phyloP scores from a whole-genome alignment of 1,140 invertebrate genomes.

The Drosophila funebris region DNA sequence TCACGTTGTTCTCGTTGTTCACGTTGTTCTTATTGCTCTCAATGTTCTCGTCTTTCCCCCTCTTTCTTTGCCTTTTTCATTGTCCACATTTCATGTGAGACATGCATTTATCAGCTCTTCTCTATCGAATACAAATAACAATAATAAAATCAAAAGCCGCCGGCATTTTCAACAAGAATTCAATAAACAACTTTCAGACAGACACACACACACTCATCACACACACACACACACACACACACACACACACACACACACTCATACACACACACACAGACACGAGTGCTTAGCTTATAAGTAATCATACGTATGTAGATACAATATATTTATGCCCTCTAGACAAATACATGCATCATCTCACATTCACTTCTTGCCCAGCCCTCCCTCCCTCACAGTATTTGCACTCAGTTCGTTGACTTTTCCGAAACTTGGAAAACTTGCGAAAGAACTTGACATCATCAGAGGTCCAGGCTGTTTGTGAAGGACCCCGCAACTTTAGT shows the following conservation, averaged over 20 bases:
- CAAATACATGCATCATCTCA: neutral
- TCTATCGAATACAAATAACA: slow-evolving; percentile 4
- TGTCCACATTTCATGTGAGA: neutral
- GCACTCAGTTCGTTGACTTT: too few relatives aligned
- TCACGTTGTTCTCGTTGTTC: neutral
- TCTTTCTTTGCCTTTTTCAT: neutral
- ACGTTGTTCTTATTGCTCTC: neutral
- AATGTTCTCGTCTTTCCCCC: too few relatives aligned
- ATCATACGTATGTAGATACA: slow-evolving; percentile 19
- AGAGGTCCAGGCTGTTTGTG: too few relatives aligned
- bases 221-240: too few relatives aligned
- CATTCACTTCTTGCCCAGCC: too few relatives aligned
- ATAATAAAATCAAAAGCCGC: slow-evolving; percentile 18
- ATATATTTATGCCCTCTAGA: slow-evolving; percentile 10
- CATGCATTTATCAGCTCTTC: slow-evolving; percentile 22
- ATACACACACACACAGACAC: too few relatives aligned
- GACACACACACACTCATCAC: too few relatives aligned
- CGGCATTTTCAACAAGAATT: slow-evolving; percentile 28
- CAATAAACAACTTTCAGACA: slow-evolving; percentile 35
- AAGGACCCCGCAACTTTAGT: too few relatives aligned
- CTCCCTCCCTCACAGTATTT: too few relatives aligned
- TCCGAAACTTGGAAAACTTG: too few relatives aligned
- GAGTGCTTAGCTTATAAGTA: slow-evolving; percentile 10
- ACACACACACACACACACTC: too few relatives aligned
- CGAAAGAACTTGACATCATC: too few relatives aligned